A percentile compares a stretch with the other conserved stretches of the same genome.
These are phyloP conservation scores for Oegoconia quadripuncta DNA, from an alignment of 2,888 invertebrate genomes.

Conservation along the genomic window DNA sequence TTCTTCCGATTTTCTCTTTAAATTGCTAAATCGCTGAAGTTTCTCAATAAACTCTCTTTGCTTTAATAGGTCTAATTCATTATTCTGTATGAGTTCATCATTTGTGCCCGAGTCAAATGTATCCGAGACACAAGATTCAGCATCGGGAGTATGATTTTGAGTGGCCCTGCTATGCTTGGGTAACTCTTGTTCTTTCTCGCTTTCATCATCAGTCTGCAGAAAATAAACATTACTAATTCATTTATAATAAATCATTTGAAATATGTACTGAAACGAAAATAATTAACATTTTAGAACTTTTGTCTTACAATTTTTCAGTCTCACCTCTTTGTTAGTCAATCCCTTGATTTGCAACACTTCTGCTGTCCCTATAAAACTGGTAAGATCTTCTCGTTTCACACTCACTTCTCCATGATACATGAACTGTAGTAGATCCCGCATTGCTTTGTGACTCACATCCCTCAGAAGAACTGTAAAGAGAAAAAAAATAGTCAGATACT, in stretches of 20 bases:
- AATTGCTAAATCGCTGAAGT: slow-evolving; percentile 61
- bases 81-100: slow-evolving; percentile 48
- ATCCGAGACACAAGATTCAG: slow-evolving; percentile 53
- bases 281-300: neutral
- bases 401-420: slow-evolving; percentile 89
- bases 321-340: slow-evolving; percentile 79
- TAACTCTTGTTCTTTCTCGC: slow-evolving; percentile 57
- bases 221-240: slow-evolving; percentile 5
- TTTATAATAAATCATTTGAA: neutral
- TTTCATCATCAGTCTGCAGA: slow-evolving; percentile 65
- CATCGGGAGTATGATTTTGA: slow-evolving; percentile 47
- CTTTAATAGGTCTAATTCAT: slow-evolving; percentile 53
- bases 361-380: slow-evolving; percentile 85
- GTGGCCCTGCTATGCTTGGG: slow-evolving; percentile 47
- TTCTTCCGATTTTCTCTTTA: slow-evolving; percentile 73
- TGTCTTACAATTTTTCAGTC: neutral
- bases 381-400: slow-evolving; percentile 85
- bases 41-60: slow-evolving; percentile 68
- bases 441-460: slow-evolving; percentile 84
- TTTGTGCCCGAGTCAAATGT: slow-evolving; percentile 42
- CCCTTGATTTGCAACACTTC: slow-evolving; percentile 87
- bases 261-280: neutral
- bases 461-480: slow-evolving; percentile 83
- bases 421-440: slow-evolving; percentile 85
- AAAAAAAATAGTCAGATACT: too few relatives aligned